These are phyloP conservation scores for Panorpa germanica DNA, from an alignment of 2,888 invertebrate species.

Conservation along the genomic window DNA sequence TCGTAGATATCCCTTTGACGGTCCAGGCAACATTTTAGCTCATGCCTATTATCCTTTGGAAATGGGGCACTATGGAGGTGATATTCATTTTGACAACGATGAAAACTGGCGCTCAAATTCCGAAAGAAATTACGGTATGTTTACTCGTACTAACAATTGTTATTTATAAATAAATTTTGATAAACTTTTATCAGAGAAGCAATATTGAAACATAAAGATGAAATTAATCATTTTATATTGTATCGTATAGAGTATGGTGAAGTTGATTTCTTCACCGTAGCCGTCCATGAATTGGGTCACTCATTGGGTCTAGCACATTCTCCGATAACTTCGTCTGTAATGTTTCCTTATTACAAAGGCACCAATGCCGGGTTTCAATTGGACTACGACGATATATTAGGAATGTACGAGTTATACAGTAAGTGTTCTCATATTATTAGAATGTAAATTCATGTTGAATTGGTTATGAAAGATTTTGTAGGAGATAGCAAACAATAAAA, in stretches of 20 bases:
- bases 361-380: conserved; percentile 25
- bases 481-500: conserved; percentile 9
- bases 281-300: conserved; percentile 62
- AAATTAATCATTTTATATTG: no score
- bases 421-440: conserved; percentile 22
- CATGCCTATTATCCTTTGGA: conserved; percentile 61
- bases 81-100: conserved; percentile 64
- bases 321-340: conserved; percentile 40
- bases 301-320: conserved; percentile 58
- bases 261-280: conserved; percentile 47
- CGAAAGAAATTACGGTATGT: no score
- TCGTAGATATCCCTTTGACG: conserved; percentile 55
- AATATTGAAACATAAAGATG: no score
- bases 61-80: conserved; percentile 34
- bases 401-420: conserved; percentile 58
- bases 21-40: conserved; percentile 48
- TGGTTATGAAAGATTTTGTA: conserved; percentile 1
- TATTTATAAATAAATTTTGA: no score
- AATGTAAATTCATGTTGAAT: conserved; percentile 8
- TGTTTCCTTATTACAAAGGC: conserved; percentile 61
- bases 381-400: conserved; percentile 53
- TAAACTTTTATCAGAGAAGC: no score
- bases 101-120: no score
- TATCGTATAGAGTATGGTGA: no score
- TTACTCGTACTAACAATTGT: no score